A percentile compares a stretch with the other conserved stretches of the same genome.
Evolutionary conservation across 2,888 invertebrate species (phyloP).

Genomic region (Gymnosoma rotundatum): DNA sequence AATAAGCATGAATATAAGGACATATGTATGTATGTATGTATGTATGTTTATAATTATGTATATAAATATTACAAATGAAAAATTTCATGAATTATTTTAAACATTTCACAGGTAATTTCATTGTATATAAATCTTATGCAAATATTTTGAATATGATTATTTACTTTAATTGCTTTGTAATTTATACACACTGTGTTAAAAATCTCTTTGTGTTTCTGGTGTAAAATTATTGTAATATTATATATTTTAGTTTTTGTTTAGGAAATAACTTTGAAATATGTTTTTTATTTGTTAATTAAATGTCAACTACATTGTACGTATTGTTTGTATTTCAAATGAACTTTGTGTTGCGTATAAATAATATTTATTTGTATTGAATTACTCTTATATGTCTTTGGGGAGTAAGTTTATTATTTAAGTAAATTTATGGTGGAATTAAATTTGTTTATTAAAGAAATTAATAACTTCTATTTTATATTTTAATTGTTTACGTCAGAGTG

Average conservation of each 20-base stretch:
- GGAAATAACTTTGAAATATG: not conserved
- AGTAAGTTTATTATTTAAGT: not conserved
- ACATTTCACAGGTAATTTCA: constrained; percentile 23
- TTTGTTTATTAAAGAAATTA: not conserved
- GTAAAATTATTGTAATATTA: constrained; percentile 14
- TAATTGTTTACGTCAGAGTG: not conserved
- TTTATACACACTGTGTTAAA: constrained; percentile 33
- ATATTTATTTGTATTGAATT: constrained; percentile 40
- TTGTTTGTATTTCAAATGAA: constrained; percentile 26
- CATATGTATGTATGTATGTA: not conserved
- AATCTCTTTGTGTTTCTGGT: not conserved
- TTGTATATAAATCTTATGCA: constrained; percentile 38
- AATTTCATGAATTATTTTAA: constrained; percentile 25
- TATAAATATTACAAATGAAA: not conserved
- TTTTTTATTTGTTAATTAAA: not conserved
- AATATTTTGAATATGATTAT: constrained; percentile 30
- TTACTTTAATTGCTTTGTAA: constrained; percentile 42
- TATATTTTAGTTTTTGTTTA: not conserved
- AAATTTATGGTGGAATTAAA: not conserved
- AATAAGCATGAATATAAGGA: too few species aligned
- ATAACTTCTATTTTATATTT: constrained; percentile 4
- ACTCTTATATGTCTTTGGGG: constrained; percentile 8
- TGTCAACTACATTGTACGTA: constrained; percentile 4
- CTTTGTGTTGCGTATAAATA: constrained; percentile 41
- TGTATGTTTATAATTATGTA: not conserved